phyloP scores from a whole-genome alignment of 2,797 vertebrate species.

The Macropus fuliginosus region DNA sequence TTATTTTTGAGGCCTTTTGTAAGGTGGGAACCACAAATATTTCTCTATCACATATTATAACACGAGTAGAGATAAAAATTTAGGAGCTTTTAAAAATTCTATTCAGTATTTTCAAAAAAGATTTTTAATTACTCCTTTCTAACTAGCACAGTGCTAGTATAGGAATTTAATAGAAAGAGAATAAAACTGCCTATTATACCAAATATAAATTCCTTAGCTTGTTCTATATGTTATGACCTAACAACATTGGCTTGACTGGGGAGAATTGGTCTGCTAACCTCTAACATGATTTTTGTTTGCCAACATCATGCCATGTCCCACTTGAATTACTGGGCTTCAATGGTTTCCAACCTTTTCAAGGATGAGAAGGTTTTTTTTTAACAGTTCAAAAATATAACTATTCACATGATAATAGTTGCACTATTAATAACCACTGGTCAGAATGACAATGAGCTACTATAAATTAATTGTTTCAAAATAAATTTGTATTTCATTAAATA shows the following conservation, averaged over 20 bases:
- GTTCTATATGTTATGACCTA: not conserved
- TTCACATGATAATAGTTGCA: not conserved
- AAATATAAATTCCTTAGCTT: constrained; percentile 19
- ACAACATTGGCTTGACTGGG: not conserved
- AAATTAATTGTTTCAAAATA: not conserved
- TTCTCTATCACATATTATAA: not conserved
- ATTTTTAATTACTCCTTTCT: not conserved
- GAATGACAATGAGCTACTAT: not conserved
- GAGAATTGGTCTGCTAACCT: not conserved
- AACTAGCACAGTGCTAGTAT: not conserved
- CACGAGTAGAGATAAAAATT: not conserved
- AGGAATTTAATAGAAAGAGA: not conserved
- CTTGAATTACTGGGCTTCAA: not conserved
- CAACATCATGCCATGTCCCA: not conserved
- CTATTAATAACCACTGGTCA: not conserved
- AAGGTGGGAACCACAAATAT: not conserved
- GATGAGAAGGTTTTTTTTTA: not conserved
- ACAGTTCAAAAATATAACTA: not conserved
- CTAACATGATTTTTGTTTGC: not conserved
- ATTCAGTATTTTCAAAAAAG: not conserved
- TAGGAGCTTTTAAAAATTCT: not conserved
- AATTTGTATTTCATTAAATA: not conserved
- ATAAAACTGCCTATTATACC: not conserved
- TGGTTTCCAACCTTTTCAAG: not conserved
- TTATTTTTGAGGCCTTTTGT: not conserved